Conservation (phyloP, 2,888 invertebrate genomes). For the Aethes cnicana region DNA sequence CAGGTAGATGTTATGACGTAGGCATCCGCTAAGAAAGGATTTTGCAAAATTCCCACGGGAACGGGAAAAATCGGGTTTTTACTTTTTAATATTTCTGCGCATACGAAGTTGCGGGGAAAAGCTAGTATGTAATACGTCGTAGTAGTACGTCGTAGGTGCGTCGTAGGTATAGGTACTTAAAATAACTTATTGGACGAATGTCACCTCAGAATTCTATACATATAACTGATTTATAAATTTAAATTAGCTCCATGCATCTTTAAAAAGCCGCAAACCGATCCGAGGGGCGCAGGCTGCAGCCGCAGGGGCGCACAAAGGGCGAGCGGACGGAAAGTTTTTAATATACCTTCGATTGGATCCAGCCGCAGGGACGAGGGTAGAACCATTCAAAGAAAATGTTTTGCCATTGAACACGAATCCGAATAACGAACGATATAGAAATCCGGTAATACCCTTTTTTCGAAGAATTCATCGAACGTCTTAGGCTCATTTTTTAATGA, state of each 20-base stretch:
- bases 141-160: too few relatives aligned
- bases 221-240: conserved; percentile 40
- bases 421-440: conserved; percentile 65
- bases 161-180: background rate
- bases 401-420: conserved; percentile 66
- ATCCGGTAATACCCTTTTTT: conserved; percentile 49
- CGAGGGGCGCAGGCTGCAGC: conserved; percentile 41
- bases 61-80: too few relatives aligned
- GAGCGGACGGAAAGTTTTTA: conserved; percentile 75
- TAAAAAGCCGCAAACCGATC: conserved; percentile 54
- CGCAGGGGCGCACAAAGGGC: conserved; percentile 63
- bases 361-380: conserved; percentile 64
- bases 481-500: conserved; percentile 19
- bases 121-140: too few relatives aligned
- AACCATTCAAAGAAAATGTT: conserved; percentile 61
- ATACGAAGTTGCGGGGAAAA: too few relatives aligned
- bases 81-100: too few relatives aligned
- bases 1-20: too few relatives aligned
- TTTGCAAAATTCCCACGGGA: too few relatives aligned
- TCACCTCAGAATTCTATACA: background rate
- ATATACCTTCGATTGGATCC: conserved; percentile 79
- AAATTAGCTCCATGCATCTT: conserved; percentile 55
- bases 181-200: background rate
- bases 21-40: too few relatives aligned
- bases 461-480: conserved; percentile 22